phyloP scores from a whole-genome alignment of 2,113 vertebrate species.

The Strix uralensis region DNA sequence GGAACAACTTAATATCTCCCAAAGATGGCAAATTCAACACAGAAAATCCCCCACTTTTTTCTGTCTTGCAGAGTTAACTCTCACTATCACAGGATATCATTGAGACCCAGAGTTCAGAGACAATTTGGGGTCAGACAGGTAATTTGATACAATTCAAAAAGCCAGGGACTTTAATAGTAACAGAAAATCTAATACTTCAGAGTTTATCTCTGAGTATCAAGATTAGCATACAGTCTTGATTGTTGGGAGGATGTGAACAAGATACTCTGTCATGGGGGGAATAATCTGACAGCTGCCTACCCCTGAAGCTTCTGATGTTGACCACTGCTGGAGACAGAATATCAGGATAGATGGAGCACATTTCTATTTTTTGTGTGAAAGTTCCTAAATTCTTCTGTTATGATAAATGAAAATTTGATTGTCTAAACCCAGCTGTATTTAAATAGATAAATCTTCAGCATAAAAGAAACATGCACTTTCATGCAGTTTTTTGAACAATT shows the following conservation, averaged over 20 bases:
- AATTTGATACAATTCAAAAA: not conserved
- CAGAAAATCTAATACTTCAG: not conserved
- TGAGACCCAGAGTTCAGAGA: not conserved
- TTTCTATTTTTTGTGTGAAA: not conserved
- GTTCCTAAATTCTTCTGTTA: not conserved
- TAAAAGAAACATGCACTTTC: not conserved
- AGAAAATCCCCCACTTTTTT: not conserved
- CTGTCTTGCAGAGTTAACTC: not conserved
- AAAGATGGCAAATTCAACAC: not conserved
- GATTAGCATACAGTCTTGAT: not conserved
- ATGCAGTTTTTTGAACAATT: not conserved
- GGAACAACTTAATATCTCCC: not conserved
- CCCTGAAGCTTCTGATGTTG: not conserved
- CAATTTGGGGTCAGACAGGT: not conserved
- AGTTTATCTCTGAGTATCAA: not conserved
- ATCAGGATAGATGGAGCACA: not conserved
- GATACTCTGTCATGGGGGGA: not conserved
- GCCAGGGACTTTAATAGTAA: not conserved
- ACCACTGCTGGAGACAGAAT: not conserved
- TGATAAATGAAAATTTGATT: not conserved
- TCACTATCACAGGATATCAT: not conserved
- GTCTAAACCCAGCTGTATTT: not conserved
- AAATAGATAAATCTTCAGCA: not conserved
- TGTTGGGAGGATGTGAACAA: not conserved
- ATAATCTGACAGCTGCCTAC: not conserved